Base-by-base conservation (phyloP, 2,113 vertebrate genomes). In the Tachysurus vachellii region DNA sequence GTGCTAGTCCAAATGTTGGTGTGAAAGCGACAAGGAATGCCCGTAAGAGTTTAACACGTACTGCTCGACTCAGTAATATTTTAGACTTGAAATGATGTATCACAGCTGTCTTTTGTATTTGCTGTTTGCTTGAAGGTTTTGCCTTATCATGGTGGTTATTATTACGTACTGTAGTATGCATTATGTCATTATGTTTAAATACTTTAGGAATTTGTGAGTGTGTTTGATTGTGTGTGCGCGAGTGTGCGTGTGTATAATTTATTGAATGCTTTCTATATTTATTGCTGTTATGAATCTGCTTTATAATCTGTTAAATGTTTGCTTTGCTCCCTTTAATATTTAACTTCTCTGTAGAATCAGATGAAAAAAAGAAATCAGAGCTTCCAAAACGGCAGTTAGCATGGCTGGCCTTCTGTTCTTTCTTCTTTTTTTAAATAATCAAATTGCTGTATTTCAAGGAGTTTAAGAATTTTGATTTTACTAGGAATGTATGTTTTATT, bases 1-100 rank as follows among this genome's bases (percentile, higher is more conserved):
- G 44, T 91, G 90, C 91, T 85, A 83, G 80, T 88, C 82, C 76
- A 90, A 88, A 82, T 44, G 85, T 85, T 88, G 79, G 61, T 88
- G 73, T 70, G 61, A 83, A 90, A 85, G 62, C 71, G 75, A 88
- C n/a, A 80, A 71, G 84, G 70, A 79, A 84, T 47, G n/a, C 44
- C 42, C 14, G 21, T 86, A 73, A 31, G 71, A 85, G 21, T 87
- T 61, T 89, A 26, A 85, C 85, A 87, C 89, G 81, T 59, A 36
- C 44, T 88, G 82, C 59, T 88, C 56, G 31, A 82, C 8, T 85
- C 57, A 44, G 42, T 16, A 59, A 62, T 57, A 57, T 54, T 80
- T 81, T 89, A 87, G 73, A 88, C 71, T 89, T 85, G 68, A 71
- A 89, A 80, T 87, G 59, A 71, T 86, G 84, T 80, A 88, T 88